Percentiles rank a stretch among this genome's conserved stretches.
Evolutionary conservation across 2,888 invertebrate species (phyloP).

Genomic region (Cyaniris semiargus): DNA sequence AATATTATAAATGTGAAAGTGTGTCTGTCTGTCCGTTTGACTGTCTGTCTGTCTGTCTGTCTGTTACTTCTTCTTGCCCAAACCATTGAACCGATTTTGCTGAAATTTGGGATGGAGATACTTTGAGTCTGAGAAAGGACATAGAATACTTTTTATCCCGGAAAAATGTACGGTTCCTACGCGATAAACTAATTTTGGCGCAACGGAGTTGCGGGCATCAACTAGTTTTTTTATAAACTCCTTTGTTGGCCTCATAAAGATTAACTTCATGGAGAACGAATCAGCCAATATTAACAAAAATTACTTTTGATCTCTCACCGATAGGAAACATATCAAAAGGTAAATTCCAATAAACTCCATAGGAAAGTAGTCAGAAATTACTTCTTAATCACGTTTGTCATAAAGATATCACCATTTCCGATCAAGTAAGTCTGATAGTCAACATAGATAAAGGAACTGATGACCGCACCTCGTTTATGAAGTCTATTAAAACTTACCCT

Average conservation of each 20-base stretch:
- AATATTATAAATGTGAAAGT: no score
- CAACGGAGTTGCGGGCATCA: no score
- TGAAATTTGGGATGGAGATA: no score
- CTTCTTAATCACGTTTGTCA: background rate
- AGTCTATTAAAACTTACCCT: constrained; percentile 12
- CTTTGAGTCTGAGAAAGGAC: no score
- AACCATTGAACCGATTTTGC: no score
- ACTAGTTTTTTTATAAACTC: background rate
- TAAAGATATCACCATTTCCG: constrained; percentile 2
- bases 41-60: no score
- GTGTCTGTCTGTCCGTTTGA: no score
- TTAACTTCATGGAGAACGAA: background rate
- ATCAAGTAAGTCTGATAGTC: constrained; percentile 9
- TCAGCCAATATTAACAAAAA: background rate
- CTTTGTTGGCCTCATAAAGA: background rate
- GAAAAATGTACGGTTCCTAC: no score
- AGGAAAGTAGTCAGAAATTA: background rate
- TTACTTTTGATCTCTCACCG: no score
- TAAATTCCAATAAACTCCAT: background rate
- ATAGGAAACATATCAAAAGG: background rate
- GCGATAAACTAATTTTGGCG: no score
- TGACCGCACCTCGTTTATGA: background rate
- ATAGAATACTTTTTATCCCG: no score
- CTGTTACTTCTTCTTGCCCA: no score
- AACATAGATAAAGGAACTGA: background rate